These are phyloP conservation scores for Fulmarus glacialis DNA, from an alignment of 2,113 vertebrate genomes.

Conservation along the genomic window DNA sequence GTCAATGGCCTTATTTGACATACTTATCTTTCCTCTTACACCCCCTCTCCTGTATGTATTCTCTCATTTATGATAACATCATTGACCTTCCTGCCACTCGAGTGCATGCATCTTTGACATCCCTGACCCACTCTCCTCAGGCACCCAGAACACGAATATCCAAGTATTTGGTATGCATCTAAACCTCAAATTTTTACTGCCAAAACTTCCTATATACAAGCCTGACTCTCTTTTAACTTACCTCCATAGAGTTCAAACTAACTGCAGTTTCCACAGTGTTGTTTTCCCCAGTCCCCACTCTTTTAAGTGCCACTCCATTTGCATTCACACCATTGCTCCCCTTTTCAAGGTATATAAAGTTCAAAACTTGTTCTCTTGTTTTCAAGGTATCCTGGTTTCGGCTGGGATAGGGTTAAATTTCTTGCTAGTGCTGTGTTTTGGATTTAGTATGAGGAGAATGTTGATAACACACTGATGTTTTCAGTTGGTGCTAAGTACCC, in stretches of 20 bases:
- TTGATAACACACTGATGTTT: too few species aligned
- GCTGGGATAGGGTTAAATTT: too few species aligned
- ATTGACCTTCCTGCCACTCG: neutral
- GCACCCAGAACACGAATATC: neutral
- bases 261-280: neutral
- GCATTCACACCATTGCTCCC: neutral
- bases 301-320: neutral
- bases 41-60: neutral
- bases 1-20: neutral
- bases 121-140: neutral
- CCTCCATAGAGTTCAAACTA: neutral
- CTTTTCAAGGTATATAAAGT: neutral
- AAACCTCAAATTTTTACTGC: neutral
- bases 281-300: neutral
- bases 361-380: neutral
- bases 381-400: too few species aligned
- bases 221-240: neutral
- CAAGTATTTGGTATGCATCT: neutral
- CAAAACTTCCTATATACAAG: neutral
- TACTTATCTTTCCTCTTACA: neutral
- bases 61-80: neutral
- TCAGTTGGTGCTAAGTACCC: too few species aligned
- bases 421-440: too few species aligned
- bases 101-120: neutral
- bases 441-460: too few species aligned